Base-by-base conservation (phyloP, 2,888 invertebrate genomes). In the Periphyllus acericola region DNA sequence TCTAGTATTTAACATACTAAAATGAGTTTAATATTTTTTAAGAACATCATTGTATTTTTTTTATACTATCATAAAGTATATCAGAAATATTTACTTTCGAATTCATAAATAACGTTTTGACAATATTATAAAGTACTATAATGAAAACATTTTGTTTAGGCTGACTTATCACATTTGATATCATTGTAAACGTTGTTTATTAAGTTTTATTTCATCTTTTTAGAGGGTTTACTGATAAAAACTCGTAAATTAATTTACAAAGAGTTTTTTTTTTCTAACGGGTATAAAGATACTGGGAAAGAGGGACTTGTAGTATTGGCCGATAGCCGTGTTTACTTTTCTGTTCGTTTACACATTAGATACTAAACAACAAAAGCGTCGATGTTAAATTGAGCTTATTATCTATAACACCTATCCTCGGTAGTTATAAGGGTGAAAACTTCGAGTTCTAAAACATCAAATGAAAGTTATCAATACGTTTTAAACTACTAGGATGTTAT, bases 311-410 rank as follows among this genome's bases (percentile, higher is more conserved):
- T 21, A 76, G n/a, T 46, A n/a, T n/a, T n/a, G n/a, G n/a, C n/a
- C n/a, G n/a, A n/a, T 75, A 0, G 1, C 17, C 8, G 14, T 78
- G 75, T 60, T 76, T 84, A 68, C 21, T 46, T 84, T 68, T 68
- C 14, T 66, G 32, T 32, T 84, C 25, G 19, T 66, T 75, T 21
- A 66, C 52, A 46, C 71, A 52, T 71, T 46, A 17, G n/a, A 68
- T 17, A 25, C 21, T 32, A 14, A 19, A n/a, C 66, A 46, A 46
- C 29, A 68, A 68, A 60, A 84, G 34, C 4, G 25, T n/a, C n/a
- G 29, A 29, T 46, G 68, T 84, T 76, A 66, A 78, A 78, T 84
- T 11, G n/a, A 76, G 76, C 32, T 84, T 46, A 84, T 84, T 68
- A 78, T 76, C 40, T 1, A 68, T 46, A 46, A 68, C 32, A 71